phyloP scores from a whole-genome alignment of 1,140 invertebrate genomes.

The Argopecten irradians region DNA sequence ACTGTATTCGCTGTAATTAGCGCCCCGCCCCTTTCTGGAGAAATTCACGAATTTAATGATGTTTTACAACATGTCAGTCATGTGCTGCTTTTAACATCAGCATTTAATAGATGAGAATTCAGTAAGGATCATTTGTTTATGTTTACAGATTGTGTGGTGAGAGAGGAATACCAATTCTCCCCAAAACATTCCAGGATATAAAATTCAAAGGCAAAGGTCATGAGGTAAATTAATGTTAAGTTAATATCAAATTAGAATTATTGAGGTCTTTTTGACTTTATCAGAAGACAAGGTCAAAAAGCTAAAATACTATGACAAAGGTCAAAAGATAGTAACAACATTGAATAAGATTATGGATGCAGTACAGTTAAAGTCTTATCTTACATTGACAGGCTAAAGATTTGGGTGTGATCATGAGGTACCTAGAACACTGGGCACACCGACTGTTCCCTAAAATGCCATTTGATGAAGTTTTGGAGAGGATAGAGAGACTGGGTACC shows the following conservation, averaged over 20 bases:
- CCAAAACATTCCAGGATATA: conserved; percentile 88
- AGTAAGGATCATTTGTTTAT: not conserved
- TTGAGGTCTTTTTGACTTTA: not conserved
- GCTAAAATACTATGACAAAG: not conserved
- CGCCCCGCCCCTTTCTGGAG: too few species aligned
- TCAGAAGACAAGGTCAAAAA: not conserved
- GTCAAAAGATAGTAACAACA: not conserved
- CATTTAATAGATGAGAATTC: not conserved
- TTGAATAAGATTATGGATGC: not conserved
- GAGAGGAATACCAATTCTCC: conserved; percentile 87
- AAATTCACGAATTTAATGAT: too few species aligned
- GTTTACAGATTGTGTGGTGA: conserved; percentile 82
- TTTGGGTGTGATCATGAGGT: conserved; percentile 87
- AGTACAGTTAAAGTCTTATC: not conserved
- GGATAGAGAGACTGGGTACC: conserved; percentile 87
- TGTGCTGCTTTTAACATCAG: too few species aligned
- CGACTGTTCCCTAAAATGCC: conserved; percentile 91
- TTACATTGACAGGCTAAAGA: conserved; percentile 82
- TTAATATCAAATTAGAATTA: conserved; percentile 43
- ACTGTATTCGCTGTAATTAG: too few species aligned
- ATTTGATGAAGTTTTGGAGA: conserved; percentile 90
- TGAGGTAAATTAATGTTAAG: too few species aligned
- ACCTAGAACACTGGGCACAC: conserved; percentile 94
- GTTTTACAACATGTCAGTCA: too few species aligned
- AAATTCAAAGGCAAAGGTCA: conserved; percentile 90